Evolutionary conservation across 2,888 invertebrate species (phyloP), one percentile per base, ranked within the genome.

Genomic region (Bembecia ichneumoniformis): DNA sequence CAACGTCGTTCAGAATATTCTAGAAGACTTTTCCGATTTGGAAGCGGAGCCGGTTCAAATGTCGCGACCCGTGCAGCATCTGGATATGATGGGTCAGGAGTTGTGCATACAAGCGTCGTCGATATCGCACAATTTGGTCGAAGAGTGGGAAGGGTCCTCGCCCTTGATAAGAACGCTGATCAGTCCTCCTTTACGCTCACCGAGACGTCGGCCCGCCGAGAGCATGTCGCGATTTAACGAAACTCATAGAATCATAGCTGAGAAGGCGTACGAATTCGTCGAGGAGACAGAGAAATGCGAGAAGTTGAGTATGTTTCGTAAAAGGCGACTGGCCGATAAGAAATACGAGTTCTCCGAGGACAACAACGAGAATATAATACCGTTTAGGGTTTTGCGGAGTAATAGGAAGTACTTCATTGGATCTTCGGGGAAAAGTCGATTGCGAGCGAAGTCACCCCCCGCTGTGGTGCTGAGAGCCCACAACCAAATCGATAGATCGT

Each of bases 291-390:
- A 94, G 59, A 94, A 94, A 57, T 94, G 93, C 66, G 95, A 95
- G 68, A 95, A 95, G 66, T 89, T 96, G n/a, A 94, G 94, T 62
- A 93, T 92, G 64, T 95, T 94, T 67, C 89, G 96, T 5, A 94
- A 95, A 69, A 90, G 95, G 49, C 90, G 96, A 5, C 78, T 96
- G 48, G 96, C 96, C 0, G 96, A 96, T 65, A 96, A 96, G 72
- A 96, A 96, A 71, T 96, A 96, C 69, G 96, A 96, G 68, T 96
- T 96, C 68, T 94, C 94, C 0, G 96, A 95, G 62, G 95, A 95
- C 50, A 88, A 88, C 63, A 90, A 89, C 63, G 91, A 91, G 62
- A 91, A 91, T 63, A 91, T 91, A 47, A 90, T 91, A 40, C 91
- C 91, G 44, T 91, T 90, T 67, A 88, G 91, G 64, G 90, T 90